Evolutionary conservation across 2,113 vertebrate genomes (phyloP).

Genomic region (Ascaphus truei): DNA sequence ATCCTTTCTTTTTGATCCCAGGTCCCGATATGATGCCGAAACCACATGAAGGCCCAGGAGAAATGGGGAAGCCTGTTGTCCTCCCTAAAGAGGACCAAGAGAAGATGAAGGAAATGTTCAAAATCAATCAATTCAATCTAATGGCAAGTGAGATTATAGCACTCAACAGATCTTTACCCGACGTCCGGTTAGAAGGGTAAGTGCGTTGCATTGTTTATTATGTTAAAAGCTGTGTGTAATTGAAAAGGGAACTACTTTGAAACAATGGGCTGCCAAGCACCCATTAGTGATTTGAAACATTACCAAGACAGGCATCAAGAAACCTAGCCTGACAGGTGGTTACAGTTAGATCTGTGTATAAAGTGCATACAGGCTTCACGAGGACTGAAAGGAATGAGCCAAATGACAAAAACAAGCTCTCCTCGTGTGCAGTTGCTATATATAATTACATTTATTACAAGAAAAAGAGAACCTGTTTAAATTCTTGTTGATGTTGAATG

Average conservation of each 20-base stretch:
- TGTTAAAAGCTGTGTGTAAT: slow-evolving; percentile 1
- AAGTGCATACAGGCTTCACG: neutral
- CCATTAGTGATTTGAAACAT: neutral
- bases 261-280: neutral
- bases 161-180: slow-evolving; percentile 92
- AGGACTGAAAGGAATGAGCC: neutral
- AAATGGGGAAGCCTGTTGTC: slow-evolving; percentile 95
- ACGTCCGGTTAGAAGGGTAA: slow-evolving; percentile 96
- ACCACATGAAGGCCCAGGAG: slow-evolving; percentile 91
- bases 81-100: slow-evolving; percentile 96
- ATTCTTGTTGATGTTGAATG: no score
- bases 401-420: no score
- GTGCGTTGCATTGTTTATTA: slow-evolving; percentile 44
- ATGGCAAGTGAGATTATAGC: slow-evolving; percentile 98
- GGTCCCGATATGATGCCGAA: slow-evolving; percentile 78
- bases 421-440: no score
- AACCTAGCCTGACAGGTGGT: neutral
- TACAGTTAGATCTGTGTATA: neutral
- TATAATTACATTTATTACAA: no score
- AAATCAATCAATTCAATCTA: slow-evolving; percentile 99
- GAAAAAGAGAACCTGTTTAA: no score
- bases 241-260: neutral
- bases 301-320: neutral
- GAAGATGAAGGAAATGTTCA: slow-evolving; percentile 99
- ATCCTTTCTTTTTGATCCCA: slow-evolving; percentile 48